Conservation (phyloP, 2,888 invertebrate genomes). For the Diaphora mendica region DNA sequence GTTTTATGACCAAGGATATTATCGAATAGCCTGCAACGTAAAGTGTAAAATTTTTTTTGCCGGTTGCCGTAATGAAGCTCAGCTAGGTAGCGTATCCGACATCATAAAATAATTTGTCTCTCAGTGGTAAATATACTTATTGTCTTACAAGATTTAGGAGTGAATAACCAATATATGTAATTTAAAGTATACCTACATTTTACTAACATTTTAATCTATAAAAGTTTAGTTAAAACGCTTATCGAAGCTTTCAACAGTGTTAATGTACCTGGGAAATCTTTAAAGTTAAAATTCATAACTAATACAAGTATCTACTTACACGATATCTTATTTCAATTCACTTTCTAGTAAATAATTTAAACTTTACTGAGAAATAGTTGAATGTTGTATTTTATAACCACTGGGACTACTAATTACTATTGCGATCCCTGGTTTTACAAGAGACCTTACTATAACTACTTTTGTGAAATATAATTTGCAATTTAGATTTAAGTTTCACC, state of each 20-base stretch:
- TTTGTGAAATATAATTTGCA: too few relatives aligned
- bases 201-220: too few relatives aligned
- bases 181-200: background rate
- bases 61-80: background rate
- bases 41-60: too few relatives aligned
- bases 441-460: too few relatives aligned
- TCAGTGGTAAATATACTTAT: background rate
- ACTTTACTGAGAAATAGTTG: background rate
- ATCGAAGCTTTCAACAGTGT: too few relatives aligned
- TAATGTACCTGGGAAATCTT: background rate
- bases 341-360: background rate
- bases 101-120: background rate
- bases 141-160: background rate
- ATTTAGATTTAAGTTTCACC: too few relatives aligned
- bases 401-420: too few relatives aligned
- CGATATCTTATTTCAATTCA: background rate
- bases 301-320: background rate
- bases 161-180: background rate
- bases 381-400: background rate
- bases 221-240: too few relatives aligned
- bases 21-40: constrained; percentile 39
- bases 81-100: constrained; percentile 10
- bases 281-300: background rate
- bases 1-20: constrained; percentile 47
- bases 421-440: too few relatives aligned